Conservation (phyloP, 2,797 vertebrate genomes). For the Tragelaphus eurycerus region DNA sequence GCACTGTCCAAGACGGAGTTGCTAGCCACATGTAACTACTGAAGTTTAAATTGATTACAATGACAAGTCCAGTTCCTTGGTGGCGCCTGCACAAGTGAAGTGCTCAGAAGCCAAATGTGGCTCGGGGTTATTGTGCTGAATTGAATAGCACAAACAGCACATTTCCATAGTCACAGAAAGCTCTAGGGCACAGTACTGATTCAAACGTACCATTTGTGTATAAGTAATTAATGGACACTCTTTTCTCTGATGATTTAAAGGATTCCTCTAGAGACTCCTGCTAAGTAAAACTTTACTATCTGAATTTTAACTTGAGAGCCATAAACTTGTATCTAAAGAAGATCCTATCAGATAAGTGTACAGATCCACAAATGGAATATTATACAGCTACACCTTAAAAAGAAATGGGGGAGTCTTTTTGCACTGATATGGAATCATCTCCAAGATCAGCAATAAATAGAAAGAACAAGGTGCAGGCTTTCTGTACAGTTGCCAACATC, state of each 20-base stretch:
- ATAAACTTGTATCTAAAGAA: neutral
- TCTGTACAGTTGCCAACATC: fast-evolving
- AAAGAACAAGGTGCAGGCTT: neutral
- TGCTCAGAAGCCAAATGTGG: neutral
- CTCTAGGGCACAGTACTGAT: neutral
- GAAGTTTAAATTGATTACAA: neutral
- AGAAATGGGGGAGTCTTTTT: neutral
- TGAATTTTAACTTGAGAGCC: neutral
- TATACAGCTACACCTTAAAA: neutral
- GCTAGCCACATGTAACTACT: neutral
- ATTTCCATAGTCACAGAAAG: neutral
- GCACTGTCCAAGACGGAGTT: neutral
- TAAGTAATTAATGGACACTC: neutral
- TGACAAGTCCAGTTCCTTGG: neutral
- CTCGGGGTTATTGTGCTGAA: neutral
- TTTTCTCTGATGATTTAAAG: neutral
- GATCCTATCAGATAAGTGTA: too few species aligned
- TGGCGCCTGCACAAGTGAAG: neutral
- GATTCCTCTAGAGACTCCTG: neutral
- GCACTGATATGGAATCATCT: neutral
- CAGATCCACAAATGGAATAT: neutral
- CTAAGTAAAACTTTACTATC: neutral
- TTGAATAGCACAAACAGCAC: neutral
- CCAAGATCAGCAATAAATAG: neutral
- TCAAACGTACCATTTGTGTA: neutral